Conservation (phyloP, 1,140 invertebrate species). For the Caligus rogercresseyi region DNA sequence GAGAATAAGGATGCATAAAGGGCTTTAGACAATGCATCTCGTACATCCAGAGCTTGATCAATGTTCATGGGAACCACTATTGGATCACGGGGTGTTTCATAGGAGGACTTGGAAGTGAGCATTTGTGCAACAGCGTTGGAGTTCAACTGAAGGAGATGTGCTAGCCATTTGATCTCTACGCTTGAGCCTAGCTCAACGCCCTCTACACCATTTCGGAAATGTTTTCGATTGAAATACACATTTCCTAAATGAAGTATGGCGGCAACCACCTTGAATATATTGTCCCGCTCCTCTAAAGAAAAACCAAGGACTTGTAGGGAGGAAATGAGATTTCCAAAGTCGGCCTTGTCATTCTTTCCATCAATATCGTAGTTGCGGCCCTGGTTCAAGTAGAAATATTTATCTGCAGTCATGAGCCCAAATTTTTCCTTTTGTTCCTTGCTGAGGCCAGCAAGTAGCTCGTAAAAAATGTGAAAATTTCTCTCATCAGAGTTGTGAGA, state of each 20-base stretch:
- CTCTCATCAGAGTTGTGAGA: constrained; percentile 83
- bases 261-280: constrained; percentile 73
- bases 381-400: constrained; percentile 96
- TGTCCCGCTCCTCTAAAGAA: constrained; percentile 71
- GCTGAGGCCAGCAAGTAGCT: constrained; percentile 68
- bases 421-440: constrained; percentile 71
- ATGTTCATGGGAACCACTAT: constrained; percentile 78
- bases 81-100: constrained; percentile 73
- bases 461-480: constrained; percentile 97
- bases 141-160: constrained; percentile 68
- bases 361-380: constrained; percentile 63
- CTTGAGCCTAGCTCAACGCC: constrained; percentile 86
- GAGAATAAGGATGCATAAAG: constrained; percentile 83
- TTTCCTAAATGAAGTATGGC: constrained; percentile 81
- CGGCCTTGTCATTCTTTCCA: constrained; percentile 61
- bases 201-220: constrained; percentile 73
- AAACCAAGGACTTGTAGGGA: constrained; percentile 82
- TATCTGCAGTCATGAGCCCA: constrained; percentile 70
- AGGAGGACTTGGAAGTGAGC: constrained; percentile 75
- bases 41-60: constrained; percentile 81
- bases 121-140: constrained; percentile 72
- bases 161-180: constrained; percentile 88
- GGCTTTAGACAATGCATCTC: constrained; percentile 90
- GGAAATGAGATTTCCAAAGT: constrained; percentile 68
- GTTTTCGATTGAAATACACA: constrained; percentile 81